Conservation (phyloP, 2,888 invertebrate species). For the Morinoia aosen region DNA sequence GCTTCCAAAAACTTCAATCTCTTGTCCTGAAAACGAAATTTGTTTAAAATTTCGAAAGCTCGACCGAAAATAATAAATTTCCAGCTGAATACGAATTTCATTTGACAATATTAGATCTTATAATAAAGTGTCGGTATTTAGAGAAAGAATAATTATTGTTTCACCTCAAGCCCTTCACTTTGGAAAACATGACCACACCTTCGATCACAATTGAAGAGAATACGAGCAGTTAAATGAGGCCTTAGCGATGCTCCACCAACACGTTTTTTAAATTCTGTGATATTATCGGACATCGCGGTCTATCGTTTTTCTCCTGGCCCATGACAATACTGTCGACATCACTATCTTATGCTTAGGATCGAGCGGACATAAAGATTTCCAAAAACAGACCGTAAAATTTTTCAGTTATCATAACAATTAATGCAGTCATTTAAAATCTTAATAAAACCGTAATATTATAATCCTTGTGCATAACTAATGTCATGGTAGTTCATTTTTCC, state of each 20-base stretch:
- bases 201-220: background rate
- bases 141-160: background rate
- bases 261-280: background rate
- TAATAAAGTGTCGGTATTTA: background rate
- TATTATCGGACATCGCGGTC: background rate
- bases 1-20: no score
- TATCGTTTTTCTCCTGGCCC: background rate
- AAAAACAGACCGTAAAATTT: no score
- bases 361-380: background rate
- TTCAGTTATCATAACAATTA: no score
- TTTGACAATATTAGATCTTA: no score
- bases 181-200: background rate
- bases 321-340: background rate
- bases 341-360: background rate
- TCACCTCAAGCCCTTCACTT: background rate
- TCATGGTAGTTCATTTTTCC: no score
- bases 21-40: no score
- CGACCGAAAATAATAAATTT: no score
- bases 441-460: no score
- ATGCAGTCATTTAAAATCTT: no score
- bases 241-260: background rate
- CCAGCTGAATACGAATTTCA: no score
- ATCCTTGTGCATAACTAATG: no score
- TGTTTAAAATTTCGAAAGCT: no score
- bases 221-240: background rate